Base-by-base conservation (phyloP, 2,113 vertebrate genomes). In the Thunnus maccoyii region DNA sequence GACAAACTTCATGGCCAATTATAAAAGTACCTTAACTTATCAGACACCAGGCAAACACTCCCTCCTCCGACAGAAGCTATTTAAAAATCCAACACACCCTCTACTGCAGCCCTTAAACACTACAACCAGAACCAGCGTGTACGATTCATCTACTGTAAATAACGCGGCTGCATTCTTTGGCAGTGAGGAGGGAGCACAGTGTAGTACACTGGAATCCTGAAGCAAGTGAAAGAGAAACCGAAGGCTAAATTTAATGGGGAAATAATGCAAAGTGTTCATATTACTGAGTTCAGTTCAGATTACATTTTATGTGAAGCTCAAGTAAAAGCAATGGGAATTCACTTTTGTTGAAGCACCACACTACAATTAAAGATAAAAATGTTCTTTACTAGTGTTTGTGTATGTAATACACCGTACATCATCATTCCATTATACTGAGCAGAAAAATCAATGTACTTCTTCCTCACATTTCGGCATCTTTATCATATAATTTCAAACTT, bases 81-180 rank as follows among this genome's bases (percentile, higher is more conserved):
- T 84, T 86, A 50, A 91, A 83, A 73, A 14, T 76, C 66, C 17
- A 48, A 58, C 65, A 46, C 47, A 74, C 79, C 66, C 50, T 65
- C 48, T 3, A 4, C 32, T 51, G 52, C 62, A 55, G n/a, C 32
- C 51, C 54, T 44, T 67, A 61, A 78, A 81, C 80, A 56, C 55
- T 44, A 78, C 80, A 86, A 87, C 77, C 27, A 57, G 81, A 83
- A 80, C 72, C 86, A 83, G 50, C 60, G 72, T 14, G 72, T 58
- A 16, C 50, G 58, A 81, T 72, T 82, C 62, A 83, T 74, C 78
- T 68, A 89, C 83, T 94, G 91, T 87, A 92, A 94, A 92, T 92
- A 93, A 93, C 89, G 58, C 87, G 36, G 64, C 48, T 77, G 80
- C 88, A 92, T 92, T 90, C 91, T 84, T 82, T 63, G 61, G 78